Evolutionary conservation across 2,797 vertebrate genomes (phyloP), one percentile per base, ranked within the genome.

Genomic region (Tokudaia muenninki): DNA sequence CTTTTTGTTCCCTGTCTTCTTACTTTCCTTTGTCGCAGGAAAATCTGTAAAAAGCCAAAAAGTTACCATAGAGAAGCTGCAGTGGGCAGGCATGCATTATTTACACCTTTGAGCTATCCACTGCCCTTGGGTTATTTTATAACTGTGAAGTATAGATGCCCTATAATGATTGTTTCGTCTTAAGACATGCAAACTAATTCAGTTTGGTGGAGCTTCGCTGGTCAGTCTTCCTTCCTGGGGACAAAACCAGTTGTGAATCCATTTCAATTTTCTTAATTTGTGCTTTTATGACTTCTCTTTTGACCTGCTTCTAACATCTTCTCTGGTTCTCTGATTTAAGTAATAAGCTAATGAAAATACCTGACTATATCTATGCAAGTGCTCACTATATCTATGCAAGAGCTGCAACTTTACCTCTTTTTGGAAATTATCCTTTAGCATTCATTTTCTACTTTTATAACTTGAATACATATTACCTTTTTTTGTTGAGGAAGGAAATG

Each of bases 401-500:
- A 91, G 17, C 89, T 26, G 34, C 44, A n/a, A 78, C 74, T 86
- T 91, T 90, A 74, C 29, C 44, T 50, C 88, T 80, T 87, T 80
- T 44, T 70, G 59, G 79, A 97, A 90, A 89, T 90, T 80, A 63
- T 59, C 79, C 34, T 95, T 94, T 84, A 50, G 79, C 63, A 79
- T 70, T 65, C 63, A 26, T 80, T 87, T 91, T 50, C 16, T 80
- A 59, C 44, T 80, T 94, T 91, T 81, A 83, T 82, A 87, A 94
- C 82, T 57, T 65, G 59, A 91, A 12, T 52, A 65, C 52, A 34
- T 50, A 41, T 91, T 79, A 50, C 2, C 37, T 87, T 65, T 94
- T 74, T 94, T 59, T 88, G 70, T 94, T 96, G 83, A 22, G 89
- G 94, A 95, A 94, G 75, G 19, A 89, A 83, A 84, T 52, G 21